phyloP scores from a whole-genome alignment of 2,113 vertebrate genomes.

The Ochotona curzoniae region DNA sequence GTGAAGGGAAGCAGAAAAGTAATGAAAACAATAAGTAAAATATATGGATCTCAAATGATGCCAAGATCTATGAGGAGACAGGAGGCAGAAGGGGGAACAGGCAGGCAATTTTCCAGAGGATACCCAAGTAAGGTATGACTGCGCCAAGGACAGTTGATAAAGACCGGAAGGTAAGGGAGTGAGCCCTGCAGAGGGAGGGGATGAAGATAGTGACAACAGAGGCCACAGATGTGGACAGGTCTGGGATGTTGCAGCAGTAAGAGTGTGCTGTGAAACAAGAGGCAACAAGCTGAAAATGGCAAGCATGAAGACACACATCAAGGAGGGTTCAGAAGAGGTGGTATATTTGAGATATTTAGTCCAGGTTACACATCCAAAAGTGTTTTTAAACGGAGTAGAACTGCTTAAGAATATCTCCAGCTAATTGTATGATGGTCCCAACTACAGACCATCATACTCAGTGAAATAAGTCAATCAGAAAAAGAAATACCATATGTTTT shows the following conservation, averaged over 20 bases:
- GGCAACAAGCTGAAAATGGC: fast-evolving
- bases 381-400: background rate
- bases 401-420: background rate
- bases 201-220: background rate
- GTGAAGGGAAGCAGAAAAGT: background rate
- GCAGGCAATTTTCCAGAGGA: background rate
- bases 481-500: too few relatives aligned
- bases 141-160: background rate
- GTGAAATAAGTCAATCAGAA: too few relatives aligned
- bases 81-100: background rate
- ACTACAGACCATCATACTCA: too few relatives aligned
- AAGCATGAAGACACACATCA: background rate
- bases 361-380: background rate
- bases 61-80: background rate
- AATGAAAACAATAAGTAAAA: conserved; percentile 1
- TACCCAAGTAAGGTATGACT: background rate
- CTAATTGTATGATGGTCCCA: too few relatives aligned
- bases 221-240: background rate
- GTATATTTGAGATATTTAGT: background rate
- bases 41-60: background rate
- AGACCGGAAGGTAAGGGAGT: background rate
- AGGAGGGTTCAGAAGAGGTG: background rate
- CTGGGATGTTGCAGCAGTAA: background rate
- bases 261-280: too few relatives aligned
- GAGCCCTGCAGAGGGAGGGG: fast-evolving